phyloP scores from a whole-genome alignment of 2,888 invertebrate genomes.

The Diarsia dahlii region DNA sequence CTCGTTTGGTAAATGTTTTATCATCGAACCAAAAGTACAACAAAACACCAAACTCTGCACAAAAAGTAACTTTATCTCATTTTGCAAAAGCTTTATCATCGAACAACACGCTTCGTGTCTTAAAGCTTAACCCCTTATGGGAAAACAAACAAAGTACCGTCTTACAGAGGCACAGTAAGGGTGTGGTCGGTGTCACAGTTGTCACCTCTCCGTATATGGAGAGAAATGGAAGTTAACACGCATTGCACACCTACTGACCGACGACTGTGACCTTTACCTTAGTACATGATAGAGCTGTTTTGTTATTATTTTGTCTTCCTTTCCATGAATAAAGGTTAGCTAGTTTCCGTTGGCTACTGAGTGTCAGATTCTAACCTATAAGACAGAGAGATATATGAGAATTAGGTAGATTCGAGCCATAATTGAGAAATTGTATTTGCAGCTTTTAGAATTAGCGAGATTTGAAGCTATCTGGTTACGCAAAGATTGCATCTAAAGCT shows the following conservation, averaged over 20 bases:
- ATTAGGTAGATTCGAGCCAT: background rate
- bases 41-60: rapidly evolving
- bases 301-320: constrained; percentile 37
- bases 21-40: background rate
- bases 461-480: background rate
- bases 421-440: background rate
- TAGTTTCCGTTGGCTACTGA: background rate
- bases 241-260: constrained; percentile 71
- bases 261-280: constrained; percentile 77
- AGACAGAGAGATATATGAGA: background rate
- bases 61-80: background rate
- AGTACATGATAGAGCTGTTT: constrained; percentile 54
- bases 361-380: background rate
- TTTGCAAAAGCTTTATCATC: background rate
- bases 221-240: constrained; percentile 79
- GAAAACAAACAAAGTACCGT: constrained; percentile 34
- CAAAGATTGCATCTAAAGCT: background rate
- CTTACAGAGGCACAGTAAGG: constrained; percentile 49
- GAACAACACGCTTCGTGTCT: background rate
- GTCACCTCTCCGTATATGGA: constrained; percentile 80
- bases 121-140: constrained; percentile 9
- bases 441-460: background rate
- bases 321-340: constrained; percentile 53
- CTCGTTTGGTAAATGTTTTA: background rate
- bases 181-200: constrained; percentile 64